A percentile compares a stretch with the other conserved stretches of the same genome.
Evolutionary conservation across 2,888 invertebrate genomes (phyloP).

Genomic region (Melinaea marsaeus): DNA sequence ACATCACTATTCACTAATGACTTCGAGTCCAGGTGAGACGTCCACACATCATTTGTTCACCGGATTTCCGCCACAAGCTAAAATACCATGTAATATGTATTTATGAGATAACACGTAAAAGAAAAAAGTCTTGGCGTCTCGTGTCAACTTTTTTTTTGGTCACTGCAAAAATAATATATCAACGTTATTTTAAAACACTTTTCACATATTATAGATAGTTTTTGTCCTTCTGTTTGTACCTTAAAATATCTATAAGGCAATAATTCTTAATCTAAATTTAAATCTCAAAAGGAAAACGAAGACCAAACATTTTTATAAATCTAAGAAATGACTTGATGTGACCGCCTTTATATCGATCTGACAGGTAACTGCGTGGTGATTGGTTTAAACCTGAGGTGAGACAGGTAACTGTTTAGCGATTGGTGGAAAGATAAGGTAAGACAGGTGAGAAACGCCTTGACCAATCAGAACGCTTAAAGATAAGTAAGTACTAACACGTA

Average conservation of each 20-base stretch:
- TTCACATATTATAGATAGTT: not conserved
- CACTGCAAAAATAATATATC: not conserved
- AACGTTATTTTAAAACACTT: not conserved
- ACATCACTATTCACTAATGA: slow-evolving; percentile 55
- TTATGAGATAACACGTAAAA: slow-evolving; percentile 35
- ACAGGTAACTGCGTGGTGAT: slow-evolving; percentile 54
- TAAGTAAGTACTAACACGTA: slow-evolving; percentile 3
- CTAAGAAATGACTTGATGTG: slow-evolving; percentile 30
- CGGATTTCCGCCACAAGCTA: slow-evolving; percentile 66
- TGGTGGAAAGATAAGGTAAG: slow-evolving; percentile 18
- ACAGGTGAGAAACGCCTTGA: slow-evolving; percentile 19
- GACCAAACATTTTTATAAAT: not conserved
- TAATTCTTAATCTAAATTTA: too few relatives aligned
- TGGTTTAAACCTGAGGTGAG: slow-evolving; percentile 48
- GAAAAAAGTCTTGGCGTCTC: slow-evolving; percentile 11
- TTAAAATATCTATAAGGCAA: too few relatives aligned
- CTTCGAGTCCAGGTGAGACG: slow-evolving; percentile 64
- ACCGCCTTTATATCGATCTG: slow-evolving; percentile 52
- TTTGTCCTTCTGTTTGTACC: not conserved
- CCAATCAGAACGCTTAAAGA: slow-evolving; percentile 43
- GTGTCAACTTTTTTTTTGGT: not conserved
- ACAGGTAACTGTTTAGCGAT: slow-evolving; percentile 46
- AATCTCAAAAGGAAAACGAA: not conserved
- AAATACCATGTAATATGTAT: slow-evolving; percentile 61
- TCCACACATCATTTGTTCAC: slow-evolving; percentile 68